A percentile compares a stretch with the other conserved stretches of the same genome.
Conservation (phyloP, 2,888 invertebrate genomes). For the Nephrotoma appendiculata region DNA sequence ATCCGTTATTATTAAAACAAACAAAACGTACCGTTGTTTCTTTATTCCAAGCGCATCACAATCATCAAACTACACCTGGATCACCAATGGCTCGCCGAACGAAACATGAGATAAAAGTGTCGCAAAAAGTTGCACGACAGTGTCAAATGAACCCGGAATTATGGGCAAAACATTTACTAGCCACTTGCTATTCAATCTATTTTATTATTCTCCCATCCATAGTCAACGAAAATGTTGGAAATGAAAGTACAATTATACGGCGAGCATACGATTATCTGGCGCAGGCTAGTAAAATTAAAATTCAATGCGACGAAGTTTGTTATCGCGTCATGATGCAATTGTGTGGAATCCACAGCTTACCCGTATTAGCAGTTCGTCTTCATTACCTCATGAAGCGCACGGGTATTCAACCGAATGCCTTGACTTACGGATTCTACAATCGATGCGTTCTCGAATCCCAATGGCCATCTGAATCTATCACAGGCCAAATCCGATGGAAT, state of each 20-base stretch:
- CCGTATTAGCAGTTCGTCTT: constrained; percentile 85
- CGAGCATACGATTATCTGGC: constrained; percentile 77
- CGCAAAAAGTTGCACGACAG: constrained; percentile 54
- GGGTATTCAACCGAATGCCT: constrained; percentile 90
- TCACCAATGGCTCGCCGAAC: constrained; percentile 88
- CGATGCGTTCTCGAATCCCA: constrained; percentile 82
- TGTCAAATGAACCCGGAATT: constrained; percentile 56
- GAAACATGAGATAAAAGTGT: constrained; percentile 87
- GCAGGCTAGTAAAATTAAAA: constrained; percentile 68
- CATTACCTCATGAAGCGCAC: constrained; percentile 84
- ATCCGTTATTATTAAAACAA: constrained; percentile 39
- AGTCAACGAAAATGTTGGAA: constrained; percentile 51
- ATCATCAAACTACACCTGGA: constrained; percentile 44
- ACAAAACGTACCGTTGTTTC: constrained; percentile 23
- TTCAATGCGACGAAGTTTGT: constrained; percentile 92
- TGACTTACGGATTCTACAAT: constrained; percentile 84
- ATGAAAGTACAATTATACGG: constrained; percentile 59
- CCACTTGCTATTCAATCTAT: constrained; percentile 87
- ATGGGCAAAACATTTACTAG: constrained; percentile 86
- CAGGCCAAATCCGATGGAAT: constrained; percentile 77
- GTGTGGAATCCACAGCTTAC: constrained; percentile 87
- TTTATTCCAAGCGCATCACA: constrained; percentile 26
- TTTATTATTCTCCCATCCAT: constrained; percentile 90
- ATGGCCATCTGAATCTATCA: constrained; percentile 77
- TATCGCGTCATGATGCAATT: constrained; percentile 98